A percentile compares a stretch with the other conserved stretches of the same genome.
phyloP scores from a whole-genome alignment of 2,113 vertebrate genomes.

The Athene noctua region DNA sequence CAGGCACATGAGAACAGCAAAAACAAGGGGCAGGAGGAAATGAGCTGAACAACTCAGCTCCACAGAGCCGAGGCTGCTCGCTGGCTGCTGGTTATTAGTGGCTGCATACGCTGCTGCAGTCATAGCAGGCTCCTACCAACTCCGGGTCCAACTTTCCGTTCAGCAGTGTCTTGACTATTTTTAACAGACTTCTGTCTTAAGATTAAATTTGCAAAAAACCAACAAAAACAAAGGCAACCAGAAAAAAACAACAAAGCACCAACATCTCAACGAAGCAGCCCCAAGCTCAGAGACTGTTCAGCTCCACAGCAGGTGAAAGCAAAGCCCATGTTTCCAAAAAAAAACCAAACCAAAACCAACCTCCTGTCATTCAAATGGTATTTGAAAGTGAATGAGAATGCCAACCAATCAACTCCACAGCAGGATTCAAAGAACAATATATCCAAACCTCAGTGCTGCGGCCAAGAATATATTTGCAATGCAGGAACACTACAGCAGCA shows the following conservation, averaged over 20 bases:
- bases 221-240: background rate
- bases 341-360: background rate
- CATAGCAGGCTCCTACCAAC: background rate
- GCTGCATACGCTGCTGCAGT: background rate
- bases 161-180: background rate
- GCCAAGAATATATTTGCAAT: slow-evolving; percentile 30
- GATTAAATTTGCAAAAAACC: background rate
- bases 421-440: slow-evolving; percentile 47
- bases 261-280: background rate
- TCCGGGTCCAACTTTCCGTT: background rate
- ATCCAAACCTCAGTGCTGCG: slow-evolving; percentile 44
- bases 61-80: background rate
- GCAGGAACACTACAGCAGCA: slow-evolving; percentile 25
- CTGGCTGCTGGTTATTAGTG: background rate
- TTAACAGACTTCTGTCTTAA: background rate
- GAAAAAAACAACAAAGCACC: background rate
- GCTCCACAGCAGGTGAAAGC: slow-evolving; percentile 38
- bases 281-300: background rate
- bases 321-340: slow-evolving; percentile 16
- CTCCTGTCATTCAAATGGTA: slow-evolving; percentile 12
- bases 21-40: background rate
- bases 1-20: fast-evolving
- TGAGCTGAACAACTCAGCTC: background rate
- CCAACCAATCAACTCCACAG: slow-evolving; percentile 26
- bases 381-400: slow-evolving; percentile 57